Evolutionary conservation across 2,113 vertebrate genomes (phyloP), one percentile per base, ranked within the genome.

Genomic region (Erythrocercus mccallii): DNA sequence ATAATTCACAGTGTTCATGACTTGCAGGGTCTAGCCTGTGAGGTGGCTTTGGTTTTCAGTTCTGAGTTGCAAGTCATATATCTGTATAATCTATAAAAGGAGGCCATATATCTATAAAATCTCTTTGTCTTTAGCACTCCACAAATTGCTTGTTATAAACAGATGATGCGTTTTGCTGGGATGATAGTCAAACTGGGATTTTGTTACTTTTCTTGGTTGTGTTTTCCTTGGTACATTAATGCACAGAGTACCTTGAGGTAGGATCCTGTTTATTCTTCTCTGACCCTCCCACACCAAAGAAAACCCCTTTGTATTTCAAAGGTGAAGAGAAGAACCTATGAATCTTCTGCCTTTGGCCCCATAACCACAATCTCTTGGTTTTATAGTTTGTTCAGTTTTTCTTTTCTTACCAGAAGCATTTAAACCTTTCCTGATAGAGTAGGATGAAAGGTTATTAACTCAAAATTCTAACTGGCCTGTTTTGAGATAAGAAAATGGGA

Each of bases 291-390:
- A 20, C 31, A 10, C 15, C 44, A 12, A 3, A 8, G 47, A 58
- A 66, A 38, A 37, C 28, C 23, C 45, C 51, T 74, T 54, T 81
- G 70, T 84, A 33, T 79, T 94, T 83, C 44, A 65, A 47, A 88
- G 33, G 45, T 40, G 48, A 53, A 37, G 65, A 92, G 56, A 66
- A 83, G 70, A 92, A 95, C 50, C 95, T 94, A 95, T 98, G 97
- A 98, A 23, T 24, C 50, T 60, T 71, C 38, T 69, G 15, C 33
- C 54, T 73, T 76, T 45, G 40, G 19, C 7, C 40, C n/a, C 31
- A 60, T n/a, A 84, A 30, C 38, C 22, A 23, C 30, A 21, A 42
- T 31, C 42, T 65, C 60, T 65, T 66, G 23, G 6, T 40, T 76
- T 88, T 24, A 24, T 68, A 65, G 62, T 80, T 78, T 45, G 21